Evolutionary conservation across 2,797 vertebrate genomes (phyloP).

Genomic region (Moxostoma hubbsi): DNA sequence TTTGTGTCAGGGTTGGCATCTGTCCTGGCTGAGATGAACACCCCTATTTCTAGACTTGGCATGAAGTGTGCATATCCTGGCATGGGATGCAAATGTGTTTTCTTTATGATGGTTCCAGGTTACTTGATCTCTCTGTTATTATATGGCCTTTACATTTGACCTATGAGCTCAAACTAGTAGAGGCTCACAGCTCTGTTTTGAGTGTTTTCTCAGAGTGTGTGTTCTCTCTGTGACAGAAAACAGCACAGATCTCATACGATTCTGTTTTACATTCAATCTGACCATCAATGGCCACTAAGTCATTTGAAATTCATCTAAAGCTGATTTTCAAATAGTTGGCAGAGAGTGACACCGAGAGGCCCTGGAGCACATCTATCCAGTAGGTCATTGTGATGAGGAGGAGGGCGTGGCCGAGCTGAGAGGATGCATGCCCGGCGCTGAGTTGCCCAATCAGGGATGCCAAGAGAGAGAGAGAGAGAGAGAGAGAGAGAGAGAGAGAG

Average conservation of each 20-base stretch:
- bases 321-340: slow-evolving; percentile 33
- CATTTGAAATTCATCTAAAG: slow-evolving; percentile 18
- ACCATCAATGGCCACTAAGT: background rate
- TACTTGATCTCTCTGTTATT: slow-evolving; percentile 47
- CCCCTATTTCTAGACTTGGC: slow-evolving; percentile 63
- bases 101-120: slow-evolving; percentile 37
- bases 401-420: no score
- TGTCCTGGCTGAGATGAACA: slow-evolving; percentile 70
- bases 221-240: background rate
- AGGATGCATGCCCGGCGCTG: no score
- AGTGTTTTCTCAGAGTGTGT: background rate
- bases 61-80: slow-evolving; percentile 48
- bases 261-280: slow-evolving; percentile 3
- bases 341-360: slow-evolving; percentile 38
- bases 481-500: no score
- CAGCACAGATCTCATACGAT: background rate
- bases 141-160: slow-evolving; percentile 36
- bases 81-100: slow-evolving; percentile 39
- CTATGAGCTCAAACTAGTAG: background rate
- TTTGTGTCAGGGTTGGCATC: slow-evolving; percentile 81
- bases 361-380: slow-evolving; percentile 59
- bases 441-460: no score
- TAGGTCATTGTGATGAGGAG: background rate
- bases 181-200: background rate
- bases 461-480: no score